Evolutionary conservation across 2,797 vertebrate genomes (phyloP), one percentile per base, ranked within the genome.

Genomic region (Sebastes dallii): DNA sequence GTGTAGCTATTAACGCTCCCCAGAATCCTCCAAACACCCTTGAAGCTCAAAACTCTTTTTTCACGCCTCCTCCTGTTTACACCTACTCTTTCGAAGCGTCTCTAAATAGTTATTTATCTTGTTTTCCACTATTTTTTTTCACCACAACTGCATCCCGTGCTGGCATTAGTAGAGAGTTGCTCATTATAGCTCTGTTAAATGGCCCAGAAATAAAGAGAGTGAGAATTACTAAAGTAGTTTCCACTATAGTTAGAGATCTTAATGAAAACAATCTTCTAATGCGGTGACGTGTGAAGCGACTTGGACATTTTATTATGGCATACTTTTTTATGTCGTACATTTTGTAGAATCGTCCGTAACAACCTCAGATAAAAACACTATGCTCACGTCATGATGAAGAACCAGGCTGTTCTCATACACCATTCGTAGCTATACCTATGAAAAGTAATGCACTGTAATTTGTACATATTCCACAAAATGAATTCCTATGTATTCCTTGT

Each of bases 1-100:
- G 36, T 62, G 61, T 65, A 36, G 75, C 73, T 77, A 76, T 78
- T 55, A 89, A 84, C 61, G 34, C 70, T 77, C 65, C 68, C 24
- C 55, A 54, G 66, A 80, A 83, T 81, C 75, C 70, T 50, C 70
- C 77, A 71, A 81, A 87, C 78, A 83, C 69, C 73, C 70, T 76
- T 62, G 66, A 78, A 59, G 76, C 73, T 81, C 18, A 67, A 62
- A 55, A 66, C n/a, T 78, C 39, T 77, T 30, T 78, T 80, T 84
- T 84, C 61, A 87, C 56, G 46, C 70, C 75, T 75, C 78, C 71
- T 82, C 72, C 74, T 78, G 77, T 83, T 82, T 82, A 85, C 80
- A 81, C 82, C 79, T 36, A 83, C 81, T 66, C 74, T 75, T 62
- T 80, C 59, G 27, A 81, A 82, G 66, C 20, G 62, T 80, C 76